A percentile compares a stretch with the other conserved stretches of the same genome.
phyloP scores from a whole-genome alignment of 2,888 invertebrate species.

The Megalurothrips usitatus region DNA sequence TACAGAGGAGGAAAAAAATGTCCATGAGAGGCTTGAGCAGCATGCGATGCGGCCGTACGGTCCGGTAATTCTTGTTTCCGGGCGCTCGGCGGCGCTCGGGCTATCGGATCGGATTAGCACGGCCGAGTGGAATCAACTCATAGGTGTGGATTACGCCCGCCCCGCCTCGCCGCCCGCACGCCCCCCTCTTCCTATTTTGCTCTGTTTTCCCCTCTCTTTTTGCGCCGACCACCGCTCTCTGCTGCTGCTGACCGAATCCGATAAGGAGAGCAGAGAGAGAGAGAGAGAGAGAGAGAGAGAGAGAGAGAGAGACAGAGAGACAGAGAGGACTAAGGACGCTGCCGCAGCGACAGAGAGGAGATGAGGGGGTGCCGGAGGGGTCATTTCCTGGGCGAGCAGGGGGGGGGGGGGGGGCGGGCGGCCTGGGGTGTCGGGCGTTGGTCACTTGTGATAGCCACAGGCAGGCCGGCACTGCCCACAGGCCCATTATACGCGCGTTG shows the following conservation, averaged over 20 bases:
- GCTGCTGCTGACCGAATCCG: slow-evolving; percentile 10
- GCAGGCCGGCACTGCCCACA: neutral
- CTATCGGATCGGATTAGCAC: neutral
- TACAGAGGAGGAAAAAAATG: no score
- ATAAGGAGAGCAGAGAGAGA: neutral
- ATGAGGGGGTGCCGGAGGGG: slow-evolving; percentile 17
- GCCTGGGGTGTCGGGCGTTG: slow-evolving; percentile 4
- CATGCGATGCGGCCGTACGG: neutral
- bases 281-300: no score
- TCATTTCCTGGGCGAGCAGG: slow-evolving; percentile 7
- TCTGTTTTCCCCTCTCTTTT: neutral
- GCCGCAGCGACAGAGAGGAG: no score
- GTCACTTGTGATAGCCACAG: slow-evolving; percentile 21
- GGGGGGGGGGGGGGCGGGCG: neutral
- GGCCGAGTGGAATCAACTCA: slow-evolving; percentile 8
- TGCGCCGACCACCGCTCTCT: neutral
- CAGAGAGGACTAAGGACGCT: neutral
- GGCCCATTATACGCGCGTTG: slow-evolving; percentile 24
- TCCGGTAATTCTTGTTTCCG: slow-evolving; percentile 5
- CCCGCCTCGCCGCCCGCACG: neutral
- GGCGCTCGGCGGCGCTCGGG: neutral
- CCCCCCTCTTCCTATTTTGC: neutral
- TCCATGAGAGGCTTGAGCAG: no score
- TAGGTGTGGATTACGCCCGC: slow-evolving; percentile 12
- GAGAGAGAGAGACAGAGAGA: no score